Evolutionary conservation across 2,797 vertebrate genomes (phyloP), one percentile per base, ranked within the genome.

Genomic region (Epinephelus malabaricus): DNA sequence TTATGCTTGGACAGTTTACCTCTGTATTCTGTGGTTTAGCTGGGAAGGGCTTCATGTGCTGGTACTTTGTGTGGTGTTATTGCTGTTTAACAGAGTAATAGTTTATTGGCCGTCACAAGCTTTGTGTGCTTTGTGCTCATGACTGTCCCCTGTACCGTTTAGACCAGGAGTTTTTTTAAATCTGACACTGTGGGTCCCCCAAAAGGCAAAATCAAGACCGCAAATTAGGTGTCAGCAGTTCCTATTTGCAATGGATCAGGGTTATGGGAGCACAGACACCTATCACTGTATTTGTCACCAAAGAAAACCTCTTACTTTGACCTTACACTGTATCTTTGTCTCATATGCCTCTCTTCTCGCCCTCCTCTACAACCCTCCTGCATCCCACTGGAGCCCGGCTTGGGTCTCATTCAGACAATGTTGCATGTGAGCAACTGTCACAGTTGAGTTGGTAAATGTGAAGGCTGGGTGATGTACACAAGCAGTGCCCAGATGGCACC

Each of bases 21-120:
- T 77, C 17, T 70, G 21, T 43, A 63, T 30, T 34, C 14, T 53
- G 23, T 53, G 14, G 14, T 62, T 25, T n/a, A 68, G 23, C 51
- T 56, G 59, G 53, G 17, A 46, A 51, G 45, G 30, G 27, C 46
- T 38, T 38, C 13, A 53, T 53, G 49, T 23, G 64, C 34, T 53
- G 13, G n/a, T 66, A 12, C 12, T 49, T 47, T 34, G 25, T 69
- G 54, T 6, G 5, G n/a, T 60, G 30, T 40, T 40, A 18, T 19
- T 51, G 34, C 15, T 60, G 19, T 43, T 59, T 59, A 59, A 69
- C 40, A 69, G 21, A 58, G 12, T 13, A n/a, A 9, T 47, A 43
- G 38, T 45, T 30, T 47, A 56, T 47, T 73, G 10, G 49, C 12
- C 23, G 27, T 61, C 59, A 46, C 7, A 53, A 60, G 17, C 49